These are phyloP conservation scores for Suricata suricatta DNA, from an alignment of 2,113 vertebrate genomes.

Conservation along the genomic window DNA sequence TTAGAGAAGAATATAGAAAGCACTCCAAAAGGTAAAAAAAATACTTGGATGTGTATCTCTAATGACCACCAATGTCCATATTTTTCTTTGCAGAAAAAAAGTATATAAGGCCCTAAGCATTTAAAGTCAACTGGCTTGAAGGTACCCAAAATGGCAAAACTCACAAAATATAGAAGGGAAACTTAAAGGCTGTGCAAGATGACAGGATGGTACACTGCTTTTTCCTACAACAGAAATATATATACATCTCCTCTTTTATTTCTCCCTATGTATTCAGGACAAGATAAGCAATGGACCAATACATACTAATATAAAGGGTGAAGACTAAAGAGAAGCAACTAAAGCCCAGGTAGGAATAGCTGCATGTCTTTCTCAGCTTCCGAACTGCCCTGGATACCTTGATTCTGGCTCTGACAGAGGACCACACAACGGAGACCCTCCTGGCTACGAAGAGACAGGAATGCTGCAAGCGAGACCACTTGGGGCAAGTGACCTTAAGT, in stretches of 20 bases:
- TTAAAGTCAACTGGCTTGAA: background rate
- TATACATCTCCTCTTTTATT: background rate
- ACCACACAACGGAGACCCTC: background rate
- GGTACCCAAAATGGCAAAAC: background rate
- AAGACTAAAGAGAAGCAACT: constrained; percentile 35
- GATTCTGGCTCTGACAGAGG: background rate
- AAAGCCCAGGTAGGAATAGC: constrained; percentile 1
- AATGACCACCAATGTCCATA: background rate
- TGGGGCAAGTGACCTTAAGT: background rate
- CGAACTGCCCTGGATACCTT: background rate
- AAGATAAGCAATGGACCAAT: background rate
- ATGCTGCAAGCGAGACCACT: background rate
- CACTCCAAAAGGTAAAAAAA: background rate
- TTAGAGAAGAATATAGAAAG: constrained; percentile 11
- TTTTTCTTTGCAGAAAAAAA: constrained; percentile 44
- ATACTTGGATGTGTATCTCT: background rate
- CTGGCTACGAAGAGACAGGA: background rate
- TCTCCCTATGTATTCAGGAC: background rate
- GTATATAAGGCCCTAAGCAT: background rate
- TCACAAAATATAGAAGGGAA: background rate
- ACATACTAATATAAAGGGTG: background rate
- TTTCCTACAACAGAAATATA: background rate
- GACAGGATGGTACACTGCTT: background rate
- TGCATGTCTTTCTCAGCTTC: background rate
- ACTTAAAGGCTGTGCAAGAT: background rate